These are phyloP conservation scores for Ostrea edulis DNA, from an alignment of 1,140 invertebrate species.

Conservation along the genomic window DNA sequence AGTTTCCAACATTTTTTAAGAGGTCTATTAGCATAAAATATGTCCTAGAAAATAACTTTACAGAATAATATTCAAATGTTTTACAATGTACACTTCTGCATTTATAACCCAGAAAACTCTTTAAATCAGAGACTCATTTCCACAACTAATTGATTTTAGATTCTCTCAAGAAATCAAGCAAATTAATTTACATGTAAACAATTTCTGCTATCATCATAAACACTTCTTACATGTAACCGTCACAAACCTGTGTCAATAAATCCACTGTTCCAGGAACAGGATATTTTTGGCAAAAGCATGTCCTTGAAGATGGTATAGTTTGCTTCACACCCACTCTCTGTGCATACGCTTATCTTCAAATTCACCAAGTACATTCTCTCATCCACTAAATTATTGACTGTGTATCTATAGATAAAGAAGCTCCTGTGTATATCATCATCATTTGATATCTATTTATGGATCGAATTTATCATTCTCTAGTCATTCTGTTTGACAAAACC, in stretches of 20 bases:
- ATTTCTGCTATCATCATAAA: not conserved
- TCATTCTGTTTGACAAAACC: not conserved
- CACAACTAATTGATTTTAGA: not conserved
- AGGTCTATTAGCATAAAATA: not conserved
- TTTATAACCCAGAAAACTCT: not conserved
- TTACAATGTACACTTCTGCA: not conserved
- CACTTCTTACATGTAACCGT: not conserved
- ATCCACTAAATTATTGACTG: slow-evolving; percentile 50
- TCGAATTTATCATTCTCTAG: not conserved
- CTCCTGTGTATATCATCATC: not conserved
- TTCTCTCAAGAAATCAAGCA: not conserved
- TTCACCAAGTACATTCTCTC: slow-evolving; percentile 46
- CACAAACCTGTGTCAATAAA: slow-evolving; percentile 32
- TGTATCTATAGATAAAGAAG: slow-evolving; percentile 47
- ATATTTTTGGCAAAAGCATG: slow-evolving; percentile 35
- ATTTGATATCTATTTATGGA: not conserved
- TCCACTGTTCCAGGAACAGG: slow-evolving; percentile 32
- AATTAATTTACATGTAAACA: not conserved
- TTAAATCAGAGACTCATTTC: not conserved
- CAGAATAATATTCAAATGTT: not conserved
- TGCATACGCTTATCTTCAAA: slow-evolving; percentile 57
- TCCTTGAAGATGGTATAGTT: slow-evolving; percentile 42
- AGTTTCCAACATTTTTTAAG: not conserved
- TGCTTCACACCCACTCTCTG: slow-evolving; percentile 46
- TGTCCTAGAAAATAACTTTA: not conserved